A percentile compares a stretch with the other conserved stretches of the same genome.
Evolutionary conservation across 2,797 vertebrate species (phyloP).

Genomic region (Paratrypauchen microcephalus): DNA sequence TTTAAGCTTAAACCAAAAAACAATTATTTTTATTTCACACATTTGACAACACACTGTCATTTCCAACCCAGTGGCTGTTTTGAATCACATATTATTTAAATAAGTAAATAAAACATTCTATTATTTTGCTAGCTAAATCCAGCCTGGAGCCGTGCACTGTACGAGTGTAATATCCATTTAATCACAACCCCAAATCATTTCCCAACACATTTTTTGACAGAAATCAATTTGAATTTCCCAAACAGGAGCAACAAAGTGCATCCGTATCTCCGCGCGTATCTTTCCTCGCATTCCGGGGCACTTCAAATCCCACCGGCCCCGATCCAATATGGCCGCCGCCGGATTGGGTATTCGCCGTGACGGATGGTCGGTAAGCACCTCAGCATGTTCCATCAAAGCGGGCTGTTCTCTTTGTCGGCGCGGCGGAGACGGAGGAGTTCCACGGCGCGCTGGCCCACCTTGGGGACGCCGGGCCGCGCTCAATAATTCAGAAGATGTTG

Average conservation of each 20-base stretch:
- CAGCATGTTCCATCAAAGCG: conserved; percentile 69
- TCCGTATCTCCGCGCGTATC: conserved; percentile 39
- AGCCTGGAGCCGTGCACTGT: not conserved
- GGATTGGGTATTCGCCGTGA: conserved; percentile 54
- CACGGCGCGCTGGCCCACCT: conserved; percentile 59
- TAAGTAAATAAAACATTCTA: conserved; percentile 1
- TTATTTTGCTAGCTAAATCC: not conserved
- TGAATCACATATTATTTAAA: not conserved
- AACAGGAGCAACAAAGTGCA: conserved; percentile 40
- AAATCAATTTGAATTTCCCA: conserved; percentile 27
- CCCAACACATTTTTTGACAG: not conserved
- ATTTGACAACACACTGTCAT: conserved; percentile 7
- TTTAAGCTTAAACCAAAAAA: not conserved
- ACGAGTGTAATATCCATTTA: conserved; percentile 4
- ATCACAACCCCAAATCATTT: conserved; percentile 7
- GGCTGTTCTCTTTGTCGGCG: conserved; percentile 59
- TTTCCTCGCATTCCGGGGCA: conserved; percentile 42
- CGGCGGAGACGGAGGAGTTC: conserved; percentile 65
- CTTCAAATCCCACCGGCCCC: conserved; percentile 47
- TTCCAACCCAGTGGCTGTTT: conserved; percentile 9
- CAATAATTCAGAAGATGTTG: conserved; percentile 74
- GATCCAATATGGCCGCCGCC: conserved; percentile 62
- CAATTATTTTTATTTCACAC: not conserved
- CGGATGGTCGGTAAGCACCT: conserved; percentile 70
- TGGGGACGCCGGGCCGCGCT: conserved; percentile 53